Evolutionary conservation across 2,113 vertebrate genomes (phyloP), one percentile per base, ranked within the genome.

Genomic region (Megalops atlanticus): DNA sequence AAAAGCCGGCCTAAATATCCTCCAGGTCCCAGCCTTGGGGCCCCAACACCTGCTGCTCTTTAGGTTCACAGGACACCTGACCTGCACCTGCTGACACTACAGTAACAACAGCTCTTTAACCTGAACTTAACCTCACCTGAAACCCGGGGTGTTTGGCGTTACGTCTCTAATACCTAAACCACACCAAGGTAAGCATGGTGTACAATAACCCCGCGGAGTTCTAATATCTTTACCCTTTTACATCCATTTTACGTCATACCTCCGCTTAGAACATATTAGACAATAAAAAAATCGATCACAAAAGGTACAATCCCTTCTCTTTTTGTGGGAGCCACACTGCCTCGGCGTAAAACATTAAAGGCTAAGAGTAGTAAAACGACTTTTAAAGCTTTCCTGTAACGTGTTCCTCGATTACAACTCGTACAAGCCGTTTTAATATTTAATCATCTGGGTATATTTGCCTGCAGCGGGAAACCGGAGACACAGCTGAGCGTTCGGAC

Each of bases 381-480:
- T 64, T 64, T 31, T 6, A 64, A n/a, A 27, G n/a, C 24, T 64
- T 64, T n/a, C n/a, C n/a, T n/a, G n/a, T 64, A 64, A 64, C 31
- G n/a, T n/a, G 21, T 31, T 64, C 58, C 58, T 64, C 58, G 58
- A 64, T 64, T 31, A 64, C n/a, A 64, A n/a, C n/a, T n/a, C n/a
- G n/a, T n/a, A n/a, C n/a, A n/a, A 27, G 31, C n/a, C 31, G 58
- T 10, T 64, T 64, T 64, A 64, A 64, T 64, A 64, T 64, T 64
- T 64, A 64, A 64, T 64, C 12, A 10, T 4, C 58, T 64, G 58
- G 58, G 31, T 64, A 64, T 64, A 64, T 64, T 24, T 24, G 58
- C 58, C 8, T 31, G 58, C 58, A 64, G n/a, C 24, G 58, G 58
- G 58, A 64, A 64, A 64, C 58, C 58, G 58, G 58, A 64, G 58